Evolutionary conservation across 2,797 vertebrate genomes (phyloP).

Genomic region (Enteromius mattozi): DNA sequence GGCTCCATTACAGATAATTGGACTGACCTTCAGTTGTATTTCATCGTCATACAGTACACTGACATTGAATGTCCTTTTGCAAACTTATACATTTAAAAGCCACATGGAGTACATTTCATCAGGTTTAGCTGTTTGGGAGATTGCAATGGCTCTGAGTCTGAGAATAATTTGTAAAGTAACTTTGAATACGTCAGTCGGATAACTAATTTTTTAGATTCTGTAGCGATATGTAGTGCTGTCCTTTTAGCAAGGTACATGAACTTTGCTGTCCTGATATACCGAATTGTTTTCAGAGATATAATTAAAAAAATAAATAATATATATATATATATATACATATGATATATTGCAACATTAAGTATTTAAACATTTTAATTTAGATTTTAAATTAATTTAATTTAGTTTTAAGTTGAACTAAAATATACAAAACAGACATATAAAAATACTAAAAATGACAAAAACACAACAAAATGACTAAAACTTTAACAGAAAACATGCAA

Average conservation of each 20-base stretch:
- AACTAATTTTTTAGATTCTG: not conserved
- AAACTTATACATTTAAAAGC: conserved; percentile 44
- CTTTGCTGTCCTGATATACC: not conserved
- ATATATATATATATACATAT: no score
- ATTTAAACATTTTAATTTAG: no score
- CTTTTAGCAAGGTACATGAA: not conserved
- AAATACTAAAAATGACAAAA: not conserved
- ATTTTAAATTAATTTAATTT: no score
- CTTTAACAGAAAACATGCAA: not conserved
- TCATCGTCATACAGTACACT: conserved; percentile 23
- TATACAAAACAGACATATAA: not conserved
- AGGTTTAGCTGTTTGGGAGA: conserved; percentile 24
- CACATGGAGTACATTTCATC: conserved; percentile 34
- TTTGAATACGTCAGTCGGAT: not conserved
- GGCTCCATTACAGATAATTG: conserved; percentile 67
- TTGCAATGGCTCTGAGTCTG: conserved; percentile 10
- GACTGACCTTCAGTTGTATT: conserved; percentile 61
- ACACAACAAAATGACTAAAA: not conserved
- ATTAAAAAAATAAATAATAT: no score
- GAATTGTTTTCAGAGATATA: not conserved
- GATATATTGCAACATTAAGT: no score
- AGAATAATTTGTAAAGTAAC: not conserved
- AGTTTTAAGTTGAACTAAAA: not conserved
- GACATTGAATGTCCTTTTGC: conserved; percentile 26
- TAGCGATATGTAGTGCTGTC: not conserved